These are phyloP conservation scores for Drosophila albomicans DNA, from an alignment of 1,140 invertebrate species.

Conservation along the genomic window DNA sequence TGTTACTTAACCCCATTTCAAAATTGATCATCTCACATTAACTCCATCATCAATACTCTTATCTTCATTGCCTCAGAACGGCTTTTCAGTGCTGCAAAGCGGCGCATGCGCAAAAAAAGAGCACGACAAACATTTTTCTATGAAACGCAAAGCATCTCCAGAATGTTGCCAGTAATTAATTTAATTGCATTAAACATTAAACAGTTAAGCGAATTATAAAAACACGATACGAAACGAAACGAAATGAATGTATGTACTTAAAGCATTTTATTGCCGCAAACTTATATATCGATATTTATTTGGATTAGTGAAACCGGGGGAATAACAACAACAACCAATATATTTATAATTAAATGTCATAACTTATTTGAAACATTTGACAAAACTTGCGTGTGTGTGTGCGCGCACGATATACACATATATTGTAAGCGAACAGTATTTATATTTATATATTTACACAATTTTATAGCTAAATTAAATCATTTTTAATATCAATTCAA, in stretches of 20 bases:
- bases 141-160: constrained; percentile 57
- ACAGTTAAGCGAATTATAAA: constrained; percentile 25
- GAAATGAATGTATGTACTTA: constrained; percentile 72
- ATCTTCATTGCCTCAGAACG: neutral
- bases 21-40: constrained; percentile 3
- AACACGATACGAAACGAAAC: constrained; percentile 28
- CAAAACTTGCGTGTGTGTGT: constrained; percentile 59
- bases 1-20: too few relatives aligned
- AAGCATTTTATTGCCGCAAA: constrained; percentile 64
- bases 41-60: neutral
- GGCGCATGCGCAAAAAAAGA: constrained; percentile 38
- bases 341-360: constrained; percentile 57
- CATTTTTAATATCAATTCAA: constrained; percentile 51
- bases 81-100: constrained; percentile 3
- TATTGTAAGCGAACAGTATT: constrained; percentile 79
- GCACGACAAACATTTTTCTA: constrained; percentile 21
- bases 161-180: constrained; percentile 68
- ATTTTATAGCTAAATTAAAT: constrained; percentile 81
- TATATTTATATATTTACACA: constrained; percentile 80
- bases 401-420: constrained; percentile 40
- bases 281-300: constrained; percentile 42
- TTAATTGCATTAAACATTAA: constrained; percentile 61
- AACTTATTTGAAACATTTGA: constrained; percentile 68
- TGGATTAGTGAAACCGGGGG: constrained; percentile 8
- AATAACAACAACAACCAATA: constrained; percentile 1